These are phyloP conservation scores for Sylvilagus bachmani DNA, from an alignment of 2,113 vertebrate genomes.

Conservation along the genomic window DNA sequence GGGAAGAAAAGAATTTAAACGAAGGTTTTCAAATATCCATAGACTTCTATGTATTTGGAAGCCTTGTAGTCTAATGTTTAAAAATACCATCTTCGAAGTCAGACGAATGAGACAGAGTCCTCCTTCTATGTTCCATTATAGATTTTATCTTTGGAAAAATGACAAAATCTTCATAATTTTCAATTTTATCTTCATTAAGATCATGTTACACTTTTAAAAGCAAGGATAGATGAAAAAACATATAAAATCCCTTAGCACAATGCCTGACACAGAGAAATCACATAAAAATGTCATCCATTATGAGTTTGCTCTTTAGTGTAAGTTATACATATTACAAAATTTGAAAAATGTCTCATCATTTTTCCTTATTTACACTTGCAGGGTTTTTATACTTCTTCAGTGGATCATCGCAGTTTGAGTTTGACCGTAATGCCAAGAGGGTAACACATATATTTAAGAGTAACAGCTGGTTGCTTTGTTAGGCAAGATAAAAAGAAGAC, in stretches of 20 bases:
- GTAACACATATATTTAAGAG: conserved; percentile 85
- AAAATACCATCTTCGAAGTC: background rate
- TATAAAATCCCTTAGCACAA: background rate
- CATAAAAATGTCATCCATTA: background rate
- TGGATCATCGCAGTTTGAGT: conserved; percentile 88
- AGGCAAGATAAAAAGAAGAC: background rate
- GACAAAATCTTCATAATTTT: background rate
- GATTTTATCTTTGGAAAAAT: background rate
- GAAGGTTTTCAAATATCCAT: background rate
- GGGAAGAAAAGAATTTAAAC: background rate
- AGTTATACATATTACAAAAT: background rate
- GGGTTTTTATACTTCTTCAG: conserved; percentile 90
- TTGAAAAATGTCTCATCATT: background rate
- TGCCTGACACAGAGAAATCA: background rate
- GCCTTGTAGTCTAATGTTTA: background rate
- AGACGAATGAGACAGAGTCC: background rate
- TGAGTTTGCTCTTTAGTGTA: background rate
- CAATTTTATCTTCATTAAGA: background rate
- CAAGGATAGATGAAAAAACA: background rate
- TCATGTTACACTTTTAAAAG: background rate
- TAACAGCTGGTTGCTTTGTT: conserved; percentile 90
- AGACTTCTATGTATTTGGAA: background rate
- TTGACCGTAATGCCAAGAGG: conserved; percentile 88
- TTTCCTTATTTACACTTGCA: conserved; percentile 72
- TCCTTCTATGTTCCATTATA: background rate